Base-by-base conservation (phyloP, 1,140 invertebrate genomes). In the Ooceraea biroi region DNA sequence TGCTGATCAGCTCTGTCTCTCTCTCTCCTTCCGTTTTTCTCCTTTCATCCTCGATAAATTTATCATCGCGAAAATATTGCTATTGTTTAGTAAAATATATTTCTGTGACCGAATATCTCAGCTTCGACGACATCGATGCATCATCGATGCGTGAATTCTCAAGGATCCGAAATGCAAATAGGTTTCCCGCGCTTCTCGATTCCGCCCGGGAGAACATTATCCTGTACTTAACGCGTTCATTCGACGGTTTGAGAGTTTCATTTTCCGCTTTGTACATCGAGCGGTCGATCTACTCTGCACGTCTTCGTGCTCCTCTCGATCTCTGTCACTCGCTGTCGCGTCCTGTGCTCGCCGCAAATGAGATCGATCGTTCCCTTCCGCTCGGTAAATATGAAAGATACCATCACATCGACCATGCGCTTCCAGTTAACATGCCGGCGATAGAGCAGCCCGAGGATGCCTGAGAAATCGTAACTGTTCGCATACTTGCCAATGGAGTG, bases 261-360 rank as follows among this genome's bases (percentile, higher is more conserved):
- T 78, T 78, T 25, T 48, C 7, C 63, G 52, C 17, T 27, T 68
- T 5, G 52, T 55, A 17, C 55, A 22, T 52, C 7, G 50, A 68
- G 22, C 30, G 30, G n/a, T 27, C 63, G 17, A 44, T n/a, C 14
- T n/a, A 17, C 2, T 12, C 41, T 30, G 19, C 30, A 48, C 14
- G 63, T 57, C 48, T 68, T 66, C 60, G 60, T 36, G n/a, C 66
- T 77, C 46, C 46, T 66, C 19, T 44, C 74, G 74, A 78, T 68
- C 61, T 68, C 61, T 68, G 61, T 55, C 74, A 41, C 3, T 78
- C 30, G 46, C 14, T 52, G 61, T 41, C 63, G 30, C 17, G 14
- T 22, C 36, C 27, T 41, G 19, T 66, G 30, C 68, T 78, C 48
- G 63, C 12, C 63, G 22, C 50, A 55, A 68, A 44, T 78, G 46